Evolutionary conservation across 2,888 invertebrate species (phyloP).

Genomic region (Drosophila antonietae): DNA sequence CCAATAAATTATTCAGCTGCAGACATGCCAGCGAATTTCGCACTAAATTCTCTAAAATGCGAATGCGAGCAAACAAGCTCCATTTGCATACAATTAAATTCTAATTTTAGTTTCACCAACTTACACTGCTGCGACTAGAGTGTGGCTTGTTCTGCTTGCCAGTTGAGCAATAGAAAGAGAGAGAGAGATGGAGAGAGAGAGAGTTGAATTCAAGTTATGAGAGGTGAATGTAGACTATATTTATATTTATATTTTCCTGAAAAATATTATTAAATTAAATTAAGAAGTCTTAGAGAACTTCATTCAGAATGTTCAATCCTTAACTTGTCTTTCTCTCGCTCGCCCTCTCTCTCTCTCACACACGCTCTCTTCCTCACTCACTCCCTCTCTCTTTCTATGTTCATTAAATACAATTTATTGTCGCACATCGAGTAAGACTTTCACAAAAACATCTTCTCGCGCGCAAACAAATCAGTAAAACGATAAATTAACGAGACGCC

Average conservation of each 20-base stretch:
- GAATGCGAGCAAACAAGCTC: constrained; percentile 26
- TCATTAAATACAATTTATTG: constrained; percentile 41
- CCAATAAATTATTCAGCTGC: constrained; percentile 73
- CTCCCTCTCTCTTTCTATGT: background rate
- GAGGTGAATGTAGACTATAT: background rate
- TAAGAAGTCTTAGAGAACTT: background rate
- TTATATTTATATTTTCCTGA: background rate
- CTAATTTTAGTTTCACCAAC: constrained; percentile 56
- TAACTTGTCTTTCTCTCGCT: background rate
- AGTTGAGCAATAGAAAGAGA: background rate
- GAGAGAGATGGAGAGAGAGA: background rate
- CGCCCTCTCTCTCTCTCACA: no score
- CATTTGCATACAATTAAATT: constrained; percentile 77
- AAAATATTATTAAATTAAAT: background rate
- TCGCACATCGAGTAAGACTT: constrained; percentile 13
- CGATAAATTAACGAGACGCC: constrained; percentile 72
- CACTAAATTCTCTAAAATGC: constrained; percentile 35
- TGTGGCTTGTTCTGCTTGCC: background rate
- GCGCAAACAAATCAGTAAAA: constrained; percentile 69
- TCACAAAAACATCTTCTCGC: constrained; percentile 26
- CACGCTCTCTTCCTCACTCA: no score
- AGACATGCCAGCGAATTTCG: constrained; percentile 70
- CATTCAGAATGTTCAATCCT: background rate
- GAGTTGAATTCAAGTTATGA: background rate
- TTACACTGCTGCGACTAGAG: background rate